Evolutionary conservation across 1,140 invertebrate species (phyloP).

Genomic region (Elymnias hypermnestra): DNA sequence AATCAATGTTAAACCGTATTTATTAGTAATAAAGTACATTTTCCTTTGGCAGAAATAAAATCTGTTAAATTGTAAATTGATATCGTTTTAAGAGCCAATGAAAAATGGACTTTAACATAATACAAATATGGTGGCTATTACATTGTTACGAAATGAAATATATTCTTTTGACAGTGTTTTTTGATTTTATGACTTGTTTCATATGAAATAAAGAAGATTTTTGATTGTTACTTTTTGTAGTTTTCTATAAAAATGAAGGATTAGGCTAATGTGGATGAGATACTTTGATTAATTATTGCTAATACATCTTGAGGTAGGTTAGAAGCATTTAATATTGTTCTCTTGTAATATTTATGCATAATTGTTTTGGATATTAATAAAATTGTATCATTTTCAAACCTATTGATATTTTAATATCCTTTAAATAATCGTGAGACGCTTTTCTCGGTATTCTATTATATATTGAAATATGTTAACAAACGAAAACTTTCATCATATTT

Average conservation of each 20-base stretch:
- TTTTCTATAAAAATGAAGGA: constrained; percentile 40
- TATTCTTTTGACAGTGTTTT: neutral
- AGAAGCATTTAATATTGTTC: constrained; percentile 39
- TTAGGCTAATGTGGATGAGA: constrained; percentile 39
- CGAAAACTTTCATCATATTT: no score
- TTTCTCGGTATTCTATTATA: no score
- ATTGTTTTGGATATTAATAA: constrained; percentile 20
- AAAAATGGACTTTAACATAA: constrained; percentile 7
- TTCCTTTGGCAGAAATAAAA: neutral
- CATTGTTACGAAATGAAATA: neutral
- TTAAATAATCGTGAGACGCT: no score
- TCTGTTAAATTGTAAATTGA: neutral
- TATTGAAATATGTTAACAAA: no score
- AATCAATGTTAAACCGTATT: no score
- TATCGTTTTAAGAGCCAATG: neutral
- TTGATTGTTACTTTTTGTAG: neutral
- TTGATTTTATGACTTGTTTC: neutral
- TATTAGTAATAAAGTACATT: neutral
- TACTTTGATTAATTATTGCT: constrained; percentile 58
- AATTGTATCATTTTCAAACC: neutral
- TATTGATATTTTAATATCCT: no score
- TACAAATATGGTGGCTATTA: neutral
- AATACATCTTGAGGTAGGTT: constrained; percentile 35
- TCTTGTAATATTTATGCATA: constrained; percentile 41
- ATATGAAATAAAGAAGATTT: neutral